Percentiles rank a stretch among this genome's conserved stretches.
These are phyloP conservation scores for Cataglyphis albicans DNA, from an alignment of 2,888 invertebrate species.

Conservation along the genomic window DNA sequence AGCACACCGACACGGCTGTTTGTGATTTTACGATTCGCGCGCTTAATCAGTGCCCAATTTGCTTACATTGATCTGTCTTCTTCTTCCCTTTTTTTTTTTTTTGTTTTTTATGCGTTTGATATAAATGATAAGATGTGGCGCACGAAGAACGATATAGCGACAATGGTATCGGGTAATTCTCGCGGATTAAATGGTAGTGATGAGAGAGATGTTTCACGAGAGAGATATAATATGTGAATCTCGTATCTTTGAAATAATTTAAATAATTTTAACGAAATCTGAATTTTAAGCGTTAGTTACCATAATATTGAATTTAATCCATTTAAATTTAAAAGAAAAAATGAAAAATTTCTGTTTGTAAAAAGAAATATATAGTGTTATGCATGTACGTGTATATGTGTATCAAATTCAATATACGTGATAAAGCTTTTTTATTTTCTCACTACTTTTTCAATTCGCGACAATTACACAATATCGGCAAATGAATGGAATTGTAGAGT, in stretches of 20 bases:
- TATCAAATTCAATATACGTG: neutral
- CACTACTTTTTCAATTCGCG: slow-evolving; percentile 11
- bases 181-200: slow-evolving; percentile 18
- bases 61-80: slow-evolving; percentile 48
- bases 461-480: slow-evolving; percentile 14
- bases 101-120: slow-evolving; percentile 3
- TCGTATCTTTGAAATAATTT: neutral
- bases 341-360: neutral
- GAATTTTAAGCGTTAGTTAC: neutral
- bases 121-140: slow-evolving; percentile 39
- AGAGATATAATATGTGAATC: neutral
- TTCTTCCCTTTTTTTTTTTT: slow-evolving; percentile 54
- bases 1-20: slow-evolving; percentile 21
- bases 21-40: slow-evolving; percentile 8
- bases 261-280: neutral
- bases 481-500: slow-evolving; percentile 37
- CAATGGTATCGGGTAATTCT: slow-evolving; percentile 3
- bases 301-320: neutral
- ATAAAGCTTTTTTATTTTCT: neutral
- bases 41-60: slow-evolving; percentile 1
- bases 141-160: slow-evolving; percentile 23
- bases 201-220: slow-evolving; percentile 14
- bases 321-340: neutral
- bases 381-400: no score
- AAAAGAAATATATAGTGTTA: neutral